phyloP scores from a whole-genome alignment of 2,113 vertebrate genomes.

The Progne subis region DNA sequence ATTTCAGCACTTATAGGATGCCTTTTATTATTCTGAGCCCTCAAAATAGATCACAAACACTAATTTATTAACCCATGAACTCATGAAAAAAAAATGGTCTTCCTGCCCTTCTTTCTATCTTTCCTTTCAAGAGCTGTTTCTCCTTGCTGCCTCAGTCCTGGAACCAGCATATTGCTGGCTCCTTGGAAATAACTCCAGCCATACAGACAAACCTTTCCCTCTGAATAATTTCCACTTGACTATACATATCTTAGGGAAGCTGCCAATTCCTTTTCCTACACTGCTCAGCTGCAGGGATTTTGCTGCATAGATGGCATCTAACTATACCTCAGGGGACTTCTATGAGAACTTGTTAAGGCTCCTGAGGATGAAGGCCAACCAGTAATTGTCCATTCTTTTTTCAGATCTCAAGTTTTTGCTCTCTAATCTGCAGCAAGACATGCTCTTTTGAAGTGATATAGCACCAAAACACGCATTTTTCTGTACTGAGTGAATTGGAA shows the following conservation, averaged over 20 bases:
- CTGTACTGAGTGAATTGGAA: conserved; percentile 9
- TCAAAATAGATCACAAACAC: neutral
- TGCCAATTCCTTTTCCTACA: neutral
- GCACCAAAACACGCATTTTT: neutral
- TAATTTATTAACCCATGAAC: neutral
- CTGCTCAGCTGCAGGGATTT: neutral
- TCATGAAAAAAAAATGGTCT: neutral
- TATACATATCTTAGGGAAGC: neutral
- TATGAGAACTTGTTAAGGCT: neutral
- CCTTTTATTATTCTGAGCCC: neutral
- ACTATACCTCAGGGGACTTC: neutral
- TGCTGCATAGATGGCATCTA: neutral
- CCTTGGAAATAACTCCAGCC: neutral
- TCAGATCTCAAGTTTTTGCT: neutral
- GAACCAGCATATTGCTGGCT: neutral
- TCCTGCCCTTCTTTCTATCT: neutral
- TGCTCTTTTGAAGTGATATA: neutral
- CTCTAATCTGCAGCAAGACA: neutral
- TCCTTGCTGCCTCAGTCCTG: neutral
- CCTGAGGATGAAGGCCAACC: neutral
- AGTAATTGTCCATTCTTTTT: neutral
- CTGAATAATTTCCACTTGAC: neutral
- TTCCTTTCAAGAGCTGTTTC: neutral
- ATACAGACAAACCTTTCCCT: neutral
- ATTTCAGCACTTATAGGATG: neutral